These are phyloP conservation scores for Amaurobius ferox DNA, from an alignment of 2,888 invertebrate species.

Conservation along the genomic window DNA sequence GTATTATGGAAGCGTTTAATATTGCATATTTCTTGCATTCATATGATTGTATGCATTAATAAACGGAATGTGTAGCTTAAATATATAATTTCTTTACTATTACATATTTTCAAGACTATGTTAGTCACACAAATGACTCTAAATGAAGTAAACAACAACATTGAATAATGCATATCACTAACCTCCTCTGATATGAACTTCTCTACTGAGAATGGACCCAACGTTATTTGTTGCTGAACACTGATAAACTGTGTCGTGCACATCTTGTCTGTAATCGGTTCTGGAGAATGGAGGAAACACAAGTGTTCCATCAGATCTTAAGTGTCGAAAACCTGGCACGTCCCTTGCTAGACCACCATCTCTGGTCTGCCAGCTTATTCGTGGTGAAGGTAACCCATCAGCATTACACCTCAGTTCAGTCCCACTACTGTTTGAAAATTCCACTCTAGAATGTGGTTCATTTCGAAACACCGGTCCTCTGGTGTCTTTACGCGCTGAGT, in stretches of 20 bases:
- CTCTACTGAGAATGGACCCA: conserved; percentile 76
- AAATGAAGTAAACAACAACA: no score
- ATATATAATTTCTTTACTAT: no score
- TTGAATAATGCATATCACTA: conserved; percentile 40
- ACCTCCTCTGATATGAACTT: conserved; percentile 77
- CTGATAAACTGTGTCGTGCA: conserved; percentile 76
- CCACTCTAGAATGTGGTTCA: conserved; percentile 42
- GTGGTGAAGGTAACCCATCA: conserved; percentile 48
- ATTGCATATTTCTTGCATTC: no score
- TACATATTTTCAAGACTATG: no score
- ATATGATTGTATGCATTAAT: no score
- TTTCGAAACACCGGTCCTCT: conserved; percentile 53
- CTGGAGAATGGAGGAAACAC: conserved; percentile 77
- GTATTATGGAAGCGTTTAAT: no score
- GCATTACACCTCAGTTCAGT: conserved; percentile 58
- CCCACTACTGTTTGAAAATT: conserved; percentile 67
- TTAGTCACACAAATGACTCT: no score
- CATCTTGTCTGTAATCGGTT: conserved; percentile 74
- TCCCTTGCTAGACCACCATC: conserved; percentile 75
- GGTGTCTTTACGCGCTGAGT: conserved; percentile 42
- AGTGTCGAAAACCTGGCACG: conserved; percentile 75
- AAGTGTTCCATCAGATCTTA: conserved; percentile 77
- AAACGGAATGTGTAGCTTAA: no score
- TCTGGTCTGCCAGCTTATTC: conserved; percentile 69
- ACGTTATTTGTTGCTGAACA: conserved; percentile 77